A percentile compares a stretch with the other conserved stretches of the same genome.
phyloP scores from a whole-genome alignment of 2,113 vertebrate species.

The Mus pahari region DNA sequence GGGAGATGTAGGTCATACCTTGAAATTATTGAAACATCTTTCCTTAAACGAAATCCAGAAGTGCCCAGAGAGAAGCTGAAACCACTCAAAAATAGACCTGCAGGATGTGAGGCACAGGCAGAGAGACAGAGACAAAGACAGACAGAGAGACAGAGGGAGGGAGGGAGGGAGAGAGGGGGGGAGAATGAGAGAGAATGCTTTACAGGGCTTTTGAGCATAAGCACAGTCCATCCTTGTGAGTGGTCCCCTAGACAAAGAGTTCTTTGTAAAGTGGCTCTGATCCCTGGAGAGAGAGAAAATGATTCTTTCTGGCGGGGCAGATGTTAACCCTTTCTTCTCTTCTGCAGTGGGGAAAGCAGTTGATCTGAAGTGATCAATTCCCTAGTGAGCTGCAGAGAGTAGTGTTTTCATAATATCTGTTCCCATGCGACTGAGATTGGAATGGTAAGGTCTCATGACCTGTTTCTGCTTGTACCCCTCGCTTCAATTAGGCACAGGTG shows the following conservation, averaged over 20 bases:
- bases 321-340: constrained; percentile 66
- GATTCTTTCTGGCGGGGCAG: constrained; percentile 49
- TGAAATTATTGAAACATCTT: constrained; percentile 28
- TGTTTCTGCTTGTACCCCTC: rapidly evolving
- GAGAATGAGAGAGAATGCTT: not conserved
- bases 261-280: constrained; percentile 65
- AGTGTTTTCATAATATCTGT: too few species aligned
- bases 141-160: not conserved
- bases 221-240: constrained; percentile 31
- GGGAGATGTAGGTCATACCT: constrained; percentile 79
- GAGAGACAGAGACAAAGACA: not conserved
- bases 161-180: rapidly evolving
- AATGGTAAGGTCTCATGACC: not conserved
- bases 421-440: not conserved
- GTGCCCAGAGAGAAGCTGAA: not conserved
- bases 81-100: not conserved
- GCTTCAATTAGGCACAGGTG: not conserved
- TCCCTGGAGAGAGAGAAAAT: constrained; percentile 66
- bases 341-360: not conserved
- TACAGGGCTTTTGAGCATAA: not conserved
- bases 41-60: not conserved
- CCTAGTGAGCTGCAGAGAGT: not conserved
- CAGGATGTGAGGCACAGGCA: not conserved
- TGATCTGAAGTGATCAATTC: not conserved
- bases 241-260: constrained; percentile 68